Base-by-base conservation (phyloP, 2,888 invertebrate genomes). In the Imbricaverruca yamaguchii region DNA sequence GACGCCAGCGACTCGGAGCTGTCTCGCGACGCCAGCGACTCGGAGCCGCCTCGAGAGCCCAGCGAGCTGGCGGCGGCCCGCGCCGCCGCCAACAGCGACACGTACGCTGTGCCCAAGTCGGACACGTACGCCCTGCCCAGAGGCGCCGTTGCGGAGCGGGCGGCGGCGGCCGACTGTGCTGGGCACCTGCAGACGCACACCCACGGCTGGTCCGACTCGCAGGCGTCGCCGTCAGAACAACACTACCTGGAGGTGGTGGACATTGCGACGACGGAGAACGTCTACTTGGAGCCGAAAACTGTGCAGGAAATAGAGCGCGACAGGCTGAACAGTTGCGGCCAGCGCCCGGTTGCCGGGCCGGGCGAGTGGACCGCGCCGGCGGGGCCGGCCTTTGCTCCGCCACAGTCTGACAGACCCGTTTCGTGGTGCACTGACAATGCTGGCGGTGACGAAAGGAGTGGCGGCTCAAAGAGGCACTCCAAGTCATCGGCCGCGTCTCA, bases 271-370 rank as follows among this genome's bases (percentile, higher is more conserved):
- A 7, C 59, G 59, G 74, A 74, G 10, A 53, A 74, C 21, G 10
- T 74, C 9, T 74, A 74, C 21, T 55, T 74, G 21, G 74, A 74
- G 55, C 74, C 74, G 13, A 74, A 74, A 21, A 74, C 74, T 15
- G 55, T 55, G 53, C 23, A 74, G 21, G 74, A 74, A n/a, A 55
- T 74, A 21, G 74, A 74, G 21, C 53, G 74, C 1, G 74, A 74
- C 55, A 25, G 69, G 15, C 69, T 39, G 8, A 69, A 18, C 15
- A 61, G 15, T 4, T 39, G 39, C 39, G 39, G 39, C 39, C 39
- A 39, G 39, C 39, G 39, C 39, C 39, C 4, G 39, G 39, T 4
- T 4, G 4, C 39, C 39, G 39, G 39, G 4, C 39, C 39, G 39
- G 4, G 39, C 39, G 39, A 39, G 39, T 39, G 39, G 39, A 39